phyloP scores from a whole-genome alignment of 2,888 invertebrate genomes.

The Clistopyga incitator region DNA sequence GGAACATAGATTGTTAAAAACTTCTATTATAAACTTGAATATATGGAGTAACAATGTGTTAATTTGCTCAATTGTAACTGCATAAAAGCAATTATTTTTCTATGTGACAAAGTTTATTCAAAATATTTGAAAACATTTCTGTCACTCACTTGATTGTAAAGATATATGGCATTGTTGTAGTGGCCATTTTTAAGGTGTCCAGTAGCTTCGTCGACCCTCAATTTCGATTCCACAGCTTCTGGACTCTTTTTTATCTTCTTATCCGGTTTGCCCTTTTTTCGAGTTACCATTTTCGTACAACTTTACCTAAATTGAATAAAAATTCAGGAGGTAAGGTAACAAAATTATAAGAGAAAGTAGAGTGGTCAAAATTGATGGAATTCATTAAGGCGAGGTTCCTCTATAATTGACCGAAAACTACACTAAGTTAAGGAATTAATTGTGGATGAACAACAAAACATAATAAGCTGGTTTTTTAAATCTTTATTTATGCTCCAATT shows the following conservation, averaged over 20 bases:
- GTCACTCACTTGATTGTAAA: constrained; percentile 89
- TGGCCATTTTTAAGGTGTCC: constrained; percentile 91
- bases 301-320: constrained; percentile 11
- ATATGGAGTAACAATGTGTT: not conserved
- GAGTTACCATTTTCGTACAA: constrained; percentile 47
- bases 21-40: no score
- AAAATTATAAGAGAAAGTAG: not conserved
- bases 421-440: no score
- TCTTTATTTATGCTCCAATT: no score
- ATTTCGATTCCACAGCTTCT: constrained; percentile 85
- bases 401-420: no score
- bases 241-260: constrained; percentile 64
- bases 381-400: no score
- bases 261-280: constrained; percentile 53
- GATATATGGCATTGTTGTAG: constrained; percentile 89
- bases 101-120: no score
- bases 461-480: no score
- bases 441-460: no score
- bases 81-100: no score
- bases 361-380: no score
- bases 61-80: not conserved
- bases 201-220: constrained; percentile 91
- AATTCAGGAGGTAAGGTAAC: no score
- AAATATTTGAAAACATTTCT: not conserved
- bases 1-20: no score